Conservation (phyloP, 2,113 vertebrate species). For the Lynx canadensis region DNA sequence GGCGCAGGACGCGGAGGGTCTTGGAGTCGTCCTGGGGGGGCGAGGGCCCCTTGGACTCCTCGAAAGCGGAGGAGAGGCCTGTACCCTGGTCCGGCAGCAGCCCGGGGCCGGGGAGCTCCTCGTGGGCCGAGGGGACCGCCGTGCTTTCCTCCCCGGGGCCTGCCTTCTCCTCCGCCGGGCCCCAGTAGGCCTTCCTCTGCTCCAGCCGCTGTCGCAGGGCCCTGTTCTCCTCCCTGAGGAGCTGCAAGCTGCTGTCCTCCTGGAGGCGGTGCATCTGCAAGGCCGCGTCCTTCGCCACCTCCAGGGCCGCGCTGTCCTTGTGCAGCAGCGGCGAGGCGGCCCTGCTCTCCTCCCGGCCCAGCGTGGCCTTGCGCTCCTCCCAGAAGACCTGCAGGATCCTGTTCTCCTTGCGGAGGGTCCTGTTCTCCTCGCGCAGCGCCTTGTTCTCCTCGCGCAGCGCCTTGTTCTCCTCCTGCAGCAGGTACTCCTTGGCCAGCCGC, state of each 20-base stretch:
- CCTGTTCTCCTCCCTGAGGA: constrained; percentile 65
- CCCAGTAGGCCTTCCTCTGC: constrained; percentile 64
- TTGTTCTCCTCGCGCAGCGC: constrained; percentile 81
- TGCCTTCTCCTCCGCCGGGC: constrained; percentile 20
- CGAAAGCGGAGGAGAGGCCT: not conserved
- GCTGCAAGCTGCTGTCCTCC: constrained; percentile 63
- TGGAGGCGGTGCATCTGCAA: not conserved
- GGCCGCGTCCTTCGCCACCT: constrained; percentile 27
- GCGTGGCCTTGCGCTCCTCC: constrained; percentile 69
- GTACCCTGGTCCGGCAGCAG: not conserved
- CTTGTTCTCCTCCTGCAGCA: constrained; percentile 83
- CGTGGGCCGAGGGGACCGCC: fast-evolving
- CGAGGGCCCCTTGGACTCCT: not conserved
- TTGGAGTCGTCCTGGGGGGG: constrained; percentile 34
- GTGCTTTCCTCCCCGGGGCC: not conserved
- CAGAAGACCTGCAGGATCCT: constrained; percentile 78
- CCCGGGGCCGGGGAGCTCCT: constrained; percentile 6
- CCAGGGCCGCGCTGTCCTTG: not conserved
- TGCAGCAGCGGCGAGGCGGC: constrained; percentile 53
- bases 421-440: constrained; percentile 75
- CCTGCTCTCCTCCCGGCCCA: constrained; percentile 66
- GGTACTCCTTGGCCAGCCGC: constrained; percentile 72
- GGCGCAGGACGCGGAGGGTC: constrained; percentile 35
- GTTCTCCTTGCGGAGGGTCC: constrained; percentile 82
- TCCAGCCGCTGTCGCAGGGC: constrained; percentile 72